phyloP scores from a whole-genome alignment of 2,113 vertebrate genomes.

The Sander vitreus region DNA sequence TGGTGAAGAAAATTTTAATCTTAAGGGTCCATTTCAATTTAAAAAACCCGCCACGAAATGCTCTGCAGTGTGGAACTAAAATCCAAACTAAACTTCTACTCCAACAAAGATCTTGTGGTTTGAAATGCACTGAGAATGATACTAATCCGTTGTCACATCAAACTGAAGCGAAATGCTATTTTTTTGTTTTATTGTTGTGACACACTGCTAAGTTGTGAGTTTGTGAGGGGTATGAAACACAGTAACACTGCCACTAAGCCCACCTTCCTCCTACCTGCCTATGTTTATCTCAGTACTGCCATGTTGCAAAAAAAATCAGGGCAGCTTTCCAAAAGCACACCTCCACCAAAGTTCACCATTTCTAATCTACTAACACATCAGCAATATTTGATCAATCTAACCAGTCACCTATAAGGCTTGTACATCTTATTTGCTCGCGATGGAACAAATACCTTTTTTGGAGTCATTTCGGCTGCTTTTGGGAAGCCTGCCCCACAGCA shows the following conservation, averaged over 20 bases:
- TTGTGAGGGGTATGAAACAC: constrained; percentile 35
- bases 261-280: constrained; percentile 19
- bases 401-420: neutral
- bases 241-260: constrained; percentile 69
- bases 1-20: constrained; percentile 34
- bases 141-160: constrained; percentile 21
- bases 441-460: constrained; percentile 16
- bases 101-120: constrained; percentile 46
- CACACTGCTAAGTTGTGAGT: constrained; percentile 21
- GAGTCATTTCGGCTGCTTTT: constrained; percentile 1
- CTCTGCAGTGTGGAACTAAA: constrained; percentile 47
- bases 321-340: constrained; percentile 9
- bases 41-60: constrained; percentile 10
- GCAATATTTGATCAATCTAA: neutral
- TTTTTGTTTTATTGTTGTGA: constrained; percentile 15
- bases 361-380: neutral
- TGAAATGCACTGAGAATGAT: constrained; percentile 64
- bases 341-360: neutral
- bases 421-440: neutral
- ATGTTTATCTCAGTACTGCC: constrained; percentile 11
- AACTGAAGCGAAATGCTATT: neutral
- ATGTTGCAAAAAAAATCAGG: neutral
- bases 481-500: neutral
- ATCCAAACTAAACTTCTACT: constrained; percentile 52
- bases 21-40: constrained; percentile 65